Conservation (phyloP, 2,797 vertebrate species). For the Thalassophryne amazonica region DNA sequence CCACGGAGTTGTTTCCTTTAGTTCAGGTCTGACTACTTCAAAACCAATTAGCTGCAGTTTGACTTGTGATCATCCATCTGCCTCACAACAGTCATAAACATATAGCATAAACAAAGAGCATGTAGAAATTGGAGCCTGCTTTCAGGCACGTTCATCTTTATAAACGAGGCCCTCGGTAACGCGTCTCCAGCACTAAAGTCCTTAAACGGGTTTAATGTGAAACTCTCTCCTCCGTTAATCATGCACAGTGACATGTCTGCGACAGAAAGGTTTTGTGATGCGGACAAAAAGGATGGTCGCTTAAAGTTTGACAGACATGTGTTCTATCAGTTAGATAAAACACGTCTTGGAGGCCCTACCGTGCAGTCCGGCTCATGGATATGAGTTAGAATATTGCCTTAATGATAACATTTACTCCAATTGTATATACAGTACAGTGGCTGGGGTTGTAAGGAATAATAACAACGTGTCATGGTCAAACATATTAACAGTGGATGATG, state of each 20-base stretch:
- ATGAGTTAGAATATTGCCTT: conserved; percentile 79
- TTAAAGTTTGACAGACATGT: conserved; percentile 64
- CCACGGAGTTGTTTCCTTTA: conserved; percentile 55
- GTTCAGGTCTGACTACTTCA: conserved; percentile 52
- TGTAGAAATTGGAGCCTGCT: conserved; percentile 20
- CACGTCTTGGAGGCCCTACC: conserved; percentile 62
- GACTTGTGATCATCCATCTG: conserved; percentile 54
- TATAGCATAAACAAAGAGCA: conserved; percentile 55
- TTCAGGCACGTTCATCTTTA: conserved; percentile 29
- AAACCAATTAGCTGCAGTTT: conserved; percentile 69
- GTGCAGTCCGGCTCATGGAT: conserved; percentile 72
- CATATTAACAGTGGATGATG: conserved; percentile 82
- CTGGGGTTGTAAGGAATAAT: conserved; percentile 78
- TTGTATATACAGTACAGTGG: conserved; percentile 81
- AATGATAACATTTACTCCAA: conserved; percentile 84
- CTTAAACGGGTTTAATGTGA: conserved; percentile 62
- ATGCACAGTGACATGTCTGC: conserved; percentile 45
- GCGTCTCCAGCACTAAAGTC: conserved; percentile 40
- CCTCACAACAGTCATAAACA: conserved; percentile 63
- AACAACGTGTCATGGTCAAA: conserved; percentile 77
- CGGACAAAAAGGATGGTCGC: conserved; percentile 63
- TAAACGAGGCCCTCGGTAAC: conserved; percentile 39
- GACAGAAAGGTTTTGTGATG: conserved; percentile 57
- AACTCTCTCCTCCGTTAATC: conserved; percentile 58
- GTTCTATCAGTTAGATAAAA: conserved; percentile 71